Evolutionary conservation across 2,797 vertebrate genomes (phyloP).

Genomic region (Hippopotamyrus pictus): DNA sequence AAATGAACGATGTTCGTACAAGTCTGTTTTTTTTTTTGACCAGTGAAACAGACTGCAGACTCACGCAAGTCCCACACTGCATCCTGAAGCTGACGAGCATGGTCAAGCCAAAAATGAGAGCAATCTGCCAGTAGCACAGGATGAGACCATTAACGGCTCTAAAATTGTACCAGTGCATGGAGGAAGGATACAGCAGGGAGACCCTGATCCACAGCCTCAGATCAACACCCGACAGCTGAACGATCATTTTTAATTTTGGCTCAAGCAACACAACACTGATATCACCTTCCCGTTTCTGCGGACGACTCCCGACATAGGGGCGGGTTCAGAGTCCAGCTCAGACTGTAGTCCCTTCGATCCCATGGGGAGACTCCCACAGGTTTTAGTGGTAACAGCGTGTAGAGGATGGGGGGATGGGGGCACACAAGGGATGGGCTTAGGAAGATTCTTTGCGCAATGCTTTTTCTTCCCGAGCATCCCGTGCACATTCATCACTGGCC

Average conservation of each 20-base stretch:
- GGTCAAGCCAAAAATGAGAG: background rate
- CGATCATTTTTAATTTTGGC: background rate
- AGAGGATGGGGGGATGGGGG: background rate
- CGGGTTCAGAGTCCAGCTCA: background rate
- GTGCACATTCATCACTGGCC: conserved; percentile 22
- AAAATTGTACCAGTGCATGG: background rate
- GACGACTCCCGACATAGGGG: background rate
- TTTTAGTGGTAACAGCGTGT: background rate
- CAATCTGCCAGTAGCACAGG: background rate
- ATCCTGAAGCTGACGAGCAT: background rate
- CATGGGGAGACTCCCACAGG: background rate
- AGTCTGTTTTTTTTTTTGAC: background rate
- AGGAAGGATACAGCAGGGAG: background rate
- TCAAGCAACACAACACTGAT: background rate
- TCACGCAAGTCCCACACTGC: background rate
- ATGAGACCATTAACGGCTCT: background rate
- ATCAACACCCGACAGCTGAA: background rate
- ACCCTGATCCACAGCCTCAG: background rate
- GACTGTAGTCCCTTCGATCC: background rate
- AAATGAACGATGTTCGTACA: background rate
- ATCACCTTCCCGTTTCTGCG: background rate
- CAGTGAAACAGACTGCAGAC: background rate
- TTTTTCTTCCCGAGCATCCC: conserved; percentile 32
- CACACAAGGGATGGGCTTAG: background rate
- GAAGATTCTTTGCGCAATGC: conserved; percentile 26